Base-by-base conservation (phyloP, 2,797 vertebrate species). In the Coendou prehensilis region DNA sequence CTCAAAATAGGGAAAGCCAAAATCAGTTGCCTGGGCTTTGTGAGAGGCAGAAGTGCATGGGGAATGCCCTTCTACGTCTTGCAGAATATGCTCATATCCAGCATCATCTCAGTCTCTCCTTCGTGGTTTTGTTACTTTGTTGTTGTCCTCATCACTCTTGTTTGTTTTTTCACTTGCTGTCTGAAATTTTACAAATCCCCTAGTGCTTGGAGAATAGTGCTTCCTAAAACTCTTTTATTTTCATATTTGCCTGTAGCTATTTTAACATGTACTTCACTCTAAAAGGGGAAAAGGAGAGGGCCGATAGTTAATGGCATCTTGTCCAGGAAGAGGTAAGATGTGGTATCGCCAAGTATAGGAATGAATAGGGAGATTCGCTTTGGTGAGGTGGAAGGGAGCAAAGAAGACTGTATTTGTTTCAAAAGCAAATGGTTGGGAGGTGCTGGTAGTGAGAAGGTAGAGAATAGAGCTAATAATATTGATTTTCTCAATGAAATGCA, bases 81-180 rank as follows among this genome's bases (percentile, higher is more conserved):
- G 37, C 2, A 83, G 5, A 79, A 14, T 73, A 47, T 26, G 30
- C 11, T 92, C 26, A 41, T 26, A 1, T 11, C 13, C 20, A 22
- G 30, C 1, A 63, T 23, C 59, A 67, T 20, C 13, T n/a, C 45
- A 15, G n/a, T 14, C 28, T 54, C 28, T 90, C 47, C 37, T 69
- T 81, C 76, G 84, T 54, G 23, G 2, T 28, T 83, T 76, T 78
- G 85, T 33, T 57, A 8, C 9, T 76, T 85, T 92, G 50, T 33
- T 91, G 1, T 33, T n/a, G 22, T 84, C 26, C 14, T 71, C 26
- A 30, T 30, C 6, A 50, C 2, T 50, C 73, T 64, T 37, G 5
- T n/a, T 83, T 87, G 26, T 30, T 47, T 91, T 93, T 87, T 56
- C 76, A n/a, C 54, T 93, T 93, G 4, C 57, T 85, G 52, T 69